A percentile compares a stretch with the other conserved stretches of the same genome.
Conservation (phyloP, 2,113 vertebrate species). For the Nerophis ophidion region DNA sequence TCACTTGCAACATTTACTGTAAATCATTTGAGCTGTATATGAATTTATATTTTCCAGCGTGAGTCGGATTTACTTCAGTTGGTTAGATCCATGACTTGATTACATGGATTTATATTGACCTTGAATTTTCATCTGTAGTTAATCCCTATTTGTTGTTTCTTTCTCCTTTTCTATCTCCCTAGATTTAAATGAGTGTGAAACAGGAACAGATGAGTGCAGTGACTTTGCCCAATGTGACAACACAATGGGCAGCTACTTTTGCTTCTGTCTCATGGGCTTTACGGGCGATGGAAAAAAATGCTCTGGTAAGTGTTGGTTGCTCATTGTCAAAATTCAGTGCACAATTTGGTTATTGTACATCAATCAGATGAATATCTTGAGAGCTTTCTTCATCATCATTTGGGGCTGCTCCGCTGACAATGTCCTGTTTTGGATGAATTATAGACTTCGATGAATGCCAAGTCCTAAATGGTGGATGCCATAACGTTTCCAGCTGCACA, state of each 20-base stretch:
- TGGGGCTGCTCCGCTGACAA: slow-evolving; percentile 68
- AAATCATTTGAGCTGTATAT: background rate
- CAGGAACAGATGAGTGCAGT: slow-evolving; percentile 61
- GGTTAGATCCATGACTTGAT: background rate
- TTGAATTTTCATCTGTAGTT: background rate
- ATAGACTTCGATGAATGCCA: slow-evolving; percentile 85
- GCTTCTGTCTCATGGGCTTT: slow-evolving; percentile 73
- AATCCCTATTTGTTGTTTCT: background rate
- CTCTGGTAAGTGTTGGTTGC: slow-evolving; percentile 62
- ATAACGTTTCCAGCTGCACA: slow-evolving; percentile 68
- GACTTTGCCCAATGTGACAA: slow-evolving; percentile 71
- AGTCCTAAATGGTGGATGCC: slow-evolving; percentile 75
- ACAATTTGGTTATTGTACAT: slow-evolving; percentile 5
- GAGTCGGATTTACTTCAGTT: background rate
- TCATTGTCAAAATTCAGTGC: slow-evolving; percentile 1
- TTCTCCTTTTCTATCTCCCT: background rate
- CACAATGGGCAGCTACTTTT: slow-evolving; percentile 66
- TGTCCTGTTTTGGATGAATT: slow-evolving; percentile 81
- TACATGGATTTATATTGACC: background rate
- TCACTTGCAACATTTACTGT: too few species aligned
- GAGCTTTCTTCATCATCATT: slow-evolving; percentile 47
- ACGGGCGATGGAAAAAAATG: slow-evolving; percentile 74
- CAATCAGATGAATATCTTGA: slow-evolving; percentile 32
- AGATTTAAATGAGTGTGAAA: slow-evolving; percentile 76
- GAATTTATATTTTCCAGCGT: too few species aligned